Evolutionary conservation across 2,797 vertebrate species (phyloP), one percentile per base, ranked within the genome.

Genomic region (Thripadectes ignobilis): DNA sequence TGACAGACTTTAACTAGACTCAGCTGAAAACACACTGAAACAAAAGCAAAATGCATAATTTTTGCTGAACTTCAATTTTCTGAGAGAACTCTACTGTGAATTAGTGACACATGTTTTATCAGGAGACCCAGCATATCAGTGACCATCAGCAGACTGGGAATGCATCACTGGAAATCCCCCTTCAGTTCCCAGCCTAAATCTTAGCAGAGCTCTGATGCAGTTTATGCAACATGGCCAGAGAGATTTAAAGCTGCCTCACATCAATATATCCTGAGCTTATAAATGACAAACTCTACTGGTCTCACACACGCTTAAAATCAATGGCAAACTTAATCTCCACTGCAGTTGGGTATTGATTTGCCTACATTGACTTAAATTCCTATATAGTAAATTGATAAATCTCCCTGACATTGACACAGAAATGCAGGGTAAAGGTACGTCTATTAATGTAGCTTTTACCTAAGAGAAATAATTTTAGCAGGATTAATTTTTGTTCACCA

Each of bases 291-390:
- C 38, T 66, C 63, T 36, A 62, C 55, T 0, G 0, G 27, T 85
- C 77, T 88, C 71, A 86, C 32, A 72, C 73, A 79, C 14, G 21
- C 61, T 94, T 91, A 66, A 92, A 93, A 94, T 93, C 95, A 76
- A 93, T 59, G 45, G 36, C 34, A 74, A 92, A 84, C 54, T 55
- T 86, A 62, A 92, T 93, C 73, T 84, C 82, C 1, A 5, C 55
- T 63, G 85, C 3, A 7, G 29, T 1, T 78, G 55, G 16, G 39
- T 91, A 95, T 93, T 88, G 91, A 96, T 92, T 89, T 93, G 92
- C 74, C 55, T 38, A 29, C 45, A 73, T n/a, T 49, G 92, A 72
- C 51, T 84, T 85, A 62, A 83, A 88, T 95, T 94, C 85, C 32
- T 30, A 66, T 72, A 71, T 2, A 85, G 79, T 49, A 75, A 88